Base-by-base conservation (phyloP, 35 echinoderm and acorn worm genomes). In the Stichopus chloronotus region DNA sequence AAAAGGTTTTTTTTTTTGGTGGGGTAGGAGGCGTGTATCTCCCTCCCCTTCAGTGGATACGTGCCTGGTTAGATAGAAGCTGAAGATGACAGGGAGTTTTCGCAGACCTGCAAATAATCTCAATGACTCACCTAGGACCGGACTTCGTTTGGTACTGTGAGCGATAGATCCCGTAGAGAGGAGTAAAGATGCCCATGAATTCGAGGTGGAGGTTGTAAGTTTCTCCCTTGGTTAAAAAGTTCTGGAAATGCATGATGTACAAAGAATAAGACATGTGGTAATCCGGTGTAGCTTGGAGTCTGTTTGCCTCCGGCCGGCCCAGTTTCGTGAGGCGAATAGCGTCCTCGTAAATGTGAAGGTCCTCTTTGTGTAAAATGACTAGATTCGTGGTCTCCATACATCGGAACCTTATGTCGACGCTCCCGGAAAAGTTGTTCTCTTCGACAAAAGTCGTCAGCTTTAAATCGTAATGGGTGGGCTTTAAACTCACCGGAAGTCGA, bases 321-420 rank as follows among this genome's bases (percentile, higher is more conserved):
- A 9, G 7, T 20, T 63, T 81, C 13, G 71, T 59, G 16, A 94
- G 57, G 8, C 53, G 25, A 43, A 90, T 89, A 59, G 93, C 79
- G 14, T 88, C 24, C 21, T 17, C 76, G 58, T 19, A 16, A 0
- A 92, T 17, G 8, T 19, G 5, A 4, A 84, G 59, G 10, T 30
- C 80, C 20, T 92, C 63, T 55, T 89, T 91, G 83, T 97, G 96
- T 16, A 97, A 77, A 20, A 97, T 72, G 17, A 97, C 92, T 22
- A 93, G 55, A 54, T 94, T 78, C 53, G 96, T 97, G 9, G 63
- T 14, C n/a, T 72, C 65, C 52, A 84, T 5, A 81, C 93, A 94
- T 53, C 13, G 53, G 58, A 97, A 95, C 8, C 54, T 61, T 54
- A 97, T 95, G n/a, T 43, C 77, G 59, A 97, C 86, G 30, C 85